phyloP scores from a whole-genome alignment of 2,113 vertebrate species.

The Hassar affinis region DNA sequence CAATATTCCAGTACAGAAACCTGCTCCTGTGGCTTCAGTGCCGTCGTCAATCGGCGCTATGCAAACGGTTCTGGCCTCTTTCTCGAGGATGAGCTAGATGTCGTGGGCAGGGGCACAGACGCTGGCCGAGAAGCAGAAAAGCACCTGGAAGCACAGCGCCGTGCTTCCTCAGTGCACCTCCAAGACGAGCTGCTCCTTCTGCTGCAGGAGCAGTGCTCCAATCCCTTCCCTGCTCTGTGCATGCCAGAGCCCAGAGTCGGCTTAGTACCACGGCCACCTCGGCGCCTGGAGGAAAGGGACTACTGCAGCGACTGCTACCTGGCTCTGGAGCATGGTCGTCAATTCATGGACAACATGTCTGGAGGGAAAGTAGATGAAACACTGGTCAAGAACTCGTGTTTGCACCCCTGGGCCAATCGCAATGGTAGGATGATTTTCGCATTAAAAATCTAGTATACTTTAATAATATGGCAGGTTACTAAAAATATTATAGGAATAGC shows the following conservation, averaged over 20 bases:
- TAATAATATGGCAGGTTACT: background rate
- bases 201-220: slow-evolving; percentile 95
- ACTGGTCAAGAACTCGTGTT: slow-evolving; percentile 91
- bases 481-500: background rate
- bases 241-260: slow-evolving; percentile 75
- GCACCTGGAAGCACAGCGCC: slow-evolving; percentile 88
- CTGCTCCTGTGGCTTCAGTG: slow-evolving; percentile 95
- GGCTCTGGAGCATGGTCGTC: slow-evolving; percentile 94
- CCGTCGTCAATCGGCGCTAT: slow-evolving; percentile 94
- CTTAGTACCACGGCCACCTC: slow-evolving; percentile 55
- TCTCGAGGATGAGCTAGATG: slow-evolving; percentile 97
- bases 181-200: slow-evolving; percentile 91
- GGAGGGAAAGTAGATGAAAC: slow-evolving; percentile 96
- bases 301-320: slow-evolving; percentile 95
- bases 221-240: slow-evolving; percentile 91
- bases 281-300: slow-evolving; percentile 89
- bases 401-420: slow-evolving; percentile 94
- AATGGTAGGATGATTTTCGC: slow-evolving; percentile 78
- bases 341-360: slow-evolving; percentile 99
- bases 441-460: background rate
- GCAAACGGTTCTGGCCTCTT: slow-evolving; percentile 94
- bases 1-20: slow-evolving; percentile 73
- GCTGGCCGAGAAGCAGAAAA: slow-evolving; percentile 90
- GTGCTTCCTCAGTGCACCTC: slow-evolving; percentile 79
- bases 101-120: slow-evolving; percentile 90